Base-by-base conservation (phyloP, 2,888 invertebrate species). In the Disparrhopalites patrizii region DNA sequence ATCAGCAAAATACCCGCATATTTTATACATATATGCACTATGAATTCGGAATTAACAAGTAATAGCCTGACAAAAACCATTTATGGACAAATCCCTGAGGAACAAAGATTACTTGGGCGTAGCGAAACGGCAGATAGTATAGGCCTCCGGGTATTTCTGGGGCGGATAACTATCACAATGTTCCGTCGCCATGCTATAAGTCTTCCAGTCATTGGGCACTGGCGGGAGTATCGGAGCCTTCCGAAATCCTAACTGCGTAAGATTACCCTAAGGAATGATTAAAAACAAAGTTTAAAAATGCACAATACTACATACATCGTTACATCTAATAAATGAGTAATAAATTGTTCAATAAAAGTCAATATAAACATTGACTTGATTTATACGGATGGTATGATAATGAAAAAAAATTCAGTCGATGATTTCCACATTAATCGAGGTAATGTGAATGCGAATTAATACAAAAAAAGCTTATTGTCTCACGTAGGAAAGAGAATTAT, bases 151-250 rank as follows among this genome's bases (percentile, higher is more conserved):
- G 51, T 67, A 73, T 3, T 65, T 60, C 10, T 66, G 64, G 1
- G 38, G 52, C 10, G n/a, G n/a, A 43, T 43, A 71, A 8, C 40
- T 30, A 0, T 30, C n/a, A 15, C 54, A 30, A 43, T 72, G 68
- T 31, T 65, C 67, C 0, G 73, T 72, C 3, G 62, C 62, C 28
- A 28, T 60, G n/a, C 70, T 54, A 52, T 73, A 73, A 3, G 70
- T 51, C n/a, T 73, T 70, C 72, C 72, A 71, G 52, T 73, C 73
- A 20, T 71, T 70, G 27, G 73, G 72, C 31, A 72, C 61, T 1
- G 62, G 62, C 15, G 52, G 52, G 15, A 71, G 60, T 43, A 69
- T 70, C 8, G 70, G 72, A 30, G 68, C 68, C 62, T 69, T 27
- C 4, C 72, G 68, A 52, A 66, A 73, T 5, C 69, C 69, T n/a